Base-by-base conservation (phyloP, 2,113 vertebrate species). In the Fulmarus glacialis region DNA sequence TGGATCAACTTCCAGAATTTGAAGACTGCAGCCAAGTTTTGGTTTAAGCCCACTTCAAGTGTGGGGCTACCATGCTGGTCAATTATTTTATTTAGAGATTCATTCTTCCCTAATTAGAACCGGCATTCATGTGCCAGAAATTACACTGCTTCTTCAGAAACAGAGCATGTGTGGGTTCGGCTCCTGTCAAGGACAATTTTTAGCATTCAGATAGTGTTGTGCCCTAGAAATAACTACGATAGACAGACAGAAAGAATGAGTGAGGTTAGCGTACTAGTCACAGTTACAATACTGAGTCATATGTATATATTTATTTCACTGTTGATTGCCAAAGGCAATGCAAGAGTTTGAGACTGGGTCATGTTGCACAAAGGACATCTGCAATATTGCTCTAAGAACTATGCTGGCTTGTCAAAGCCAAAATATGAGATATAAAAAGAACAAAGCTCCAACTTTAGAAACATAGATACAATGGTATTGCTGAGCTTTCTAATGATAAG, bases 131-230 rank as follows among this genome's bases (percentile, higher is more conserved):
- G 47, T 91, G 87, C 63, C 82, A 95, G 80, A 58, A 93, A 92
- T 92, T 50, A 36, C 72, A 23, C 52, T 58, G 58, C 74, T 94
- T 15, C 88, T 89, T 89, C 75, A 47, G 55, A 82, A 90, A 45
- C 6, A 0, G 85, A 94, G 96, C 71, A 45, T 95, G 88, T 95
- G 95, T 97, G 97, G 82, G 92, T 97, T 96, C 9, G 0, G 75
- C 88, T 97, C 85, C 82, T 83, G 95, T 66, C 89, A 95, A 90
- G 95, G 95, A 81, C 94, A 95, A 71, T 95, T 97, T 95, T 97
- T 96, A 93, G 96, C 92, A 95, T 67, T 89, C 55, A 79, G 63
- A 89, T 74, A 47, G 82, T 72, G 90, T 93, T 87, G 73, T 96
- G 95, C 91, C 93, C 97, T 48, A 95, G 96, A 96, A 96, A 96